Evolutionary conservation across 2,888 invertebrate genomes (phyloP), one percentile per base, ranked within the genome.

Genomic region (Clanis bilineata): DNA sequence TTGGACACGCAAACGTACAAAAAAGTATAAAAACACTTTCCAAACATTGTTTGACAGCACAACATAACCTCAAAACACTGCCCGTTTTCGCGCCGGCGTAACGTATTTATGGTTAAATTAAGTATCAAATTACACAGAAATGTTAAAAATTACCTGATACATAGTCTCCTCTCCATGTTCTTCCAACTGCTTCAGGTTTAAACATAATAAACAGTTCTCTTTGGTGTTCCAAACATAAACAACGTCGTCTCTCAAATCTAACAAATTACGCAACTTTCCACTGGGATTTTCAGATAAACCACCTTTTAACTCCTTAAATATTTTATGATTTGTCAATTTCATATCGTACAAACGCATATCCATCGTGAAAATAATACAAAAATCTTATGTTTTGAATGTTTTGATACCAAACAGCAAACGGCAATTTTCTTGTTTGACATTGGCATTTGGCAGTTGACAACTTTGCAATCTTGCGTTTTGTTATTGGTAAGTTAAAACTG

Each of bases 181-280:
- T 77, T 93, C 83, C 74, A 92, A 72, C 77, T 88, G 79, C 77
- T 87, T 91, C 65, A 95, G 69, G 79, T 95, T 95, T 65, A 95
- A 82, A 62, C 94, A 92, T 70, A 94, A 86, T 63, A 95, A 90
- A 80, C 94, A 95, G 75, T 93, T 94, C 78, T 95, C 94, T 60
- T 91, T 83, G 1, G 93, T 90, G 76, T 94, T 93, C 96, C 95
- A 96, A 69, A 94, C 91, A 74, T 94, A 96, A 60, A 95, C 83
- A 69, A 95, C 93, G 80, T 95, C 94, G 68, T 95, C 95, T 62
- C 93, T 93, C 58, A 95, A 92, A 70, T 93, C 93, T 28, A 95
- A 78, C 67, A 95, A 92, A 83, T 95, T 95, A 62, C 92, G 89
- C 67, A 95, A 93, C 71, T 94, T 95, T 62, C 88, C 91, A 64